phyloP scores from a whole-genome alignment of 2,797 vertebrate species.

The Myotis pilosus region DNA sequence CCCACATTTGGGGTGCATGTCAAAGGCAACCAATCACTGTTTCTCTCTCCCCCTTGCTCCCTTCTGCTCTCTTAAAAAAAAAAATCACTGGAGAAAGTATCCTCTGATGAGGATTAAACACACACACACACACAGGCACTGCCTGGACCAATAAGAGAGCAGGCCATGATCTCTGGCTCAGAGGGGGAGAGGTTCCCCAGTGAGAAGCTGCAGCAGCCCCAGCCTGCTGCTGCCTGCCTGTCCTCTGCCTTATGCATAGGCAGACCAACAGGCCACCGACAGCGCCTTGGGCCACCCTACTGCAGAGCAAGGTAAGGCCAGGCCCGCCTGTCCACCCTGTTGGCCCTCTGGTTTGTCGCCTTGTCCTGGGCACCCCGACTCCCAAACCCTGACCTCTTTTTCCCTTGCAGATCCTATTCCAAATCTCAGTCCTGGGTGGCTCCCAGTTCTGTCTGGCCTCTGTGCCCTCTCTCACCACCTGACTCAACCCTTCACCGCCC shows the following conservation, averaged over 20 bases:
- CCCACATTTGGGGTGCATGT: too few species aligned
- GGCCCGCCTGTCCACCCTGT: too few species aligned
- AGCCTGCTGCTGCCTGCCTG: constrained; percentile 81
- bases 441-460: not conserved
- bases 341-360: not conserved
- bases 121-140: constrained; percentile 18
- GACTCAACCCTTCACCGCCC: not conserved
- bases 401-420: not conserved
- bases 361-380: not conserved
- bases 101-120: too few species aligned
- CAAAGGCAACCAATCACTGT: too few species aligned
- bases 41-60: too few species aligned
- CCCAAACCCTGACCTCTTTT: not conserved
- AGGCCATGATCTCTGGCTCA: constrained; percentile 91
- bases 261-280: constrained; percentile 87
- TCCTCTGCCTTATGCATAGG: constrained; percentile 90
- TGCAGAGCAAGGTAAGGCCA: constrained; percentile 56
- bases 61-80: too few species aligned
- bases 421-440: not conserved
- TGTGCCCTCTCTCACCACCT: not conserved
- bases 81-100: too few species aligned
- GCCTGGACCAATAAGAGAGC: constrained; percentile 89
- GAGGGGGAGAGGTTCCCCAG: constrained; percentile 88
- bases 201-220: constrained; percentile 86
- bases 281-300: constrained; percentile 88